A percentile compares a stretch with the other conserved stretches of the same genome.
phyloP scores from a whole-genome alignment of 2,888 invertebrate species.

The Drosophila eohydei region DNA sequence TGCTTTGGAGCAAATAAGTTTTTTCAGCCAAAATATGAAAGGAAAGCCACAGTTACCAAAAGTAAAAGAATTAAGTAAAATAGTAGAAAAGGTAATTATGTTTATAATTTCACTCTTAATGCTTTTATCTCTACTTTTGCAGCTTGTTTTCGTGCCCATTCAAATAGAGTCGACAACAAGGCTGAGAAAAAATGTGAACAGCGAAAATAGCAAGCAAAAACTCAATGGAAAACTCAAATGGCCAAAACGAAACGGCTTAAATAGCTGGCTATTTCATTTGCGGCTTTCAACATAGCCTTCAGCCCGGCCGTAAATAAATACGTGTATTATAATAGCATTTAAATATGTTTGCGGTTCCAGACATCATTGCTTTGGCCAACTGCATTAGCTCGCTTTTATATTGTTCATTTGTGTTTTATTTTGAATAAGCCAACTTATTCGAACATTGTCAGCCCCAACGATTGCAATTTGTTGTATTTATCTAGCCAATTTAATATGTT shows the following conservation, averaged over 20 bases:
- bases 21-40: slow-evolving; percentile 24
- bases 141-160: slow-evolving; percentile 53
- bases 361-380: slow-evolving; percentile 25
- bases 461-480: slow-evolving; percentile 76
- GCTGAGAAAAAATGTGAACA: slow-evolving; percentile 42
- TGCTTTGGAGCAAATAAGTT: slow-evolving; percentile 8
- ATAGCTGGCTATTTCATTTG: slow-evolving; percentile 50
- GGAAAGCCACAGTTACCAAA: slow-evolving; percentile 29
- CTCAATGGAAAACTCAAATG: slow-evolving; percentile 52
- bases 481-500: slow-evolving; percentile 73
- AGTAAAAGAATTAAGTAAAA: neutral
- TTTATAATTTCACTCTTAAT: slow-evolving; percentile 45
- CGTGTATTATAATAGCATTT: slow-evolving; percentile 57
- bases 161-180: slow-evolving; percentile 39
- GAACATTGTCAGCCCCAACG: slow-evolving; percentile 45
- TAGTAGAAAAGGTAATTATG: slow-evolving; percentile 36
- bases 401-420: slow-evolving; percentile 1
- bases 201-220: slow-evolving; percentile 21
- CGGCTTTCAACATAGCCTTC: slow-evolving; percentile 55
- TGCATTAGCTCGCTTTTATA: neutral
- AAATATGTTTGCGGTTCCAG: slow-evolving; percentile 63
- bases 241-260: slow-evolving; percentile 47
- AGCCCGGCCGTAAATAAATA: slow-evolving; percentile 32
- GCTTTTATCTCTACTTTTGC: slow-evolving; percentile 60
- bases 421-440: slow-evolving; percentile 8